Base-by-base conservation (phyloP, 1,140 invertebrate species). In the Drosophila obscura region DNA sequence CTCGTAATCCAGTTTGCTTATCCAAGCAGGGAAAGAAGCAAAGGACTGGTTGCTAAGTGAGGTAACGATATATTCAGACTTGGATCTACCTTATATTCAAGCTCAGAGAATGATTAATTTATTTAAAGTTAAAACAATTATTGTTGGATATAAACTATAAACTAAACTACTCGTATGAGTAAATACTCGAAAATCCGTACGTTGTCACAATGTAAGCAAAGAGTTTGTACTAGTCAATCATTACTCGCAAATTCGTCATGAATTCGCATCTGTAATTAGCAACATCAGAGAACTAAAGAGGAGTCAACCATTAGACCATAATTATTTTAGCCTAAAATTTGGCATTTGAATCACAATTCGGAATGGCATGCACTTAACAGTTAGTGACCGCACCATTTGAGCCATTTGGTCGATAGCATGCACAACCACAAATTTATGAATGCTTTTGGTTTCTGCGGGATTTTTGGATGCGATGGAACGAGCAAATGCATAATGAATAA, bases 351-450 rank as follows among this genome's bases (percentile, higher is more conserved):
- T 45, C 31, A 16, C 28, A 39, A 39, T 22, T 19, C n/a, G 31
- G 22, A 49, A 39, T 43, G 19, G 41, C 48, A 41, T 72, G 72
- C 71, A 85, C 81, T 85, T 69, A 73, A 51, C 80, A 66, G 61
- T 48, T 52, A 44, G 6, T 49, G 62, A 87, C 81, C 81, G 79
- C 81, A 85, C 64, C 52, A 81, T 87, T 85, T 76, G 50, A 63
- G 75, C 22, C 22, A 85, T 64, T 68, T 77, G 77, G 68, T 74
- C 77, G 59, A 85, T 78, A 82, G 31, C 74, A 87, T 65, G 71
- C 65, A 19, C 49, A 67, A 68, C 82, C 62, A 67, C 77, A 82
- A 62, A 88, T 87, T 87, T 87, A 88, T 85, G 78, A 85, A 87
- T 87, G 69, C 64, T 63, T 87, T 64, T 74, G 82, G 82, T 78